Conservation (phyloP, 2,113 vertebrate species). For the Eubucco bourcierii region DNA sequence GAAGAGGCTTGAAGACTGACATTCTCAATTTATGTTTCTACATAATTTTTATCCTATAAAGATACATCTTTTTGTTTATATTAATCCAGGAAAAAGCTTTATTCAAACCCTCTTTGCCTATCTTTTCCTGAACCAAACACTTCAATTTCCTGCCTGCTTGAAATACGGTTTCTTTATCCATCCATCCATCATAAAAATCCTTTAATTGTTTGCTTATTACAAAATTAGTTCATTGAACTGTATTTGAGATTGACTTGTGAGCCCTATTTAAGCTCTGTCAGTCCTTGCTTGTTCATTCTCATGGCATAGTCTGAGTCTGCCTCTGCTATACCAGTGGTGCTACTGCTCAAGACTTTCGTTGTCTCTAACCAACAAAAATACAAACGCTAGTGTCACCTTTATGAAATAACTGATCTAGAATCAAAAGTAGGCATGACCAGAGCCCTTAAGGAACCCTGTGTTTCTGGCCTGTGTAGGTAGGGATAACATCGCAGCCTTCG, state of each 20-base stretch:
- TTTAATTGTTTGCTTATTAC: not conserved
- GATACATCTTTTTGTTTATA: not conserved
- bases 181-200: not conserved
- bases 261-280: not conserved
- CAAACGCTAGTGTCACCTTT: not conserved
- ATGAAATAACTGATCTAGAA: not conserved
- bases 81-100: not conserved
- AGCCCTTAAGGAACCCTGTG: not conserved
- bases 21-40: not conserved
- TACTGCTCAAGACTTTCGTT: not conserved
- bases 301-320: not conserved
- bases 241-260: not conserved
- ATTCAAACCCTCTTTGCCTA: not conserved
- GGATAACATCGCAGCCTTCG: not conserved
- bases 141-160: not conserved
- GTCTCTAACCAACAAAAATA: not conserved
- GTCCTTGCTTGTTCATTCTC: not conserved
- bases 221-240: not conserved
- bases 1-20: not conserved
- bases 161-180: not conserved
- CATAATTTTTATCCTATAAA: not conserved
- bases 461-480: not conserved
- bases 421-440: not conserved
- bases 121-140: not conserved
- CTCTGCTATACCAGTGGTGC: not conserved